Evolutionary conservation across 1,140 invertebrate genomes (phyloP), one percentile per base, ranked within the genome.

Genomic region (Pogonognathellus flavescens): DNA sequence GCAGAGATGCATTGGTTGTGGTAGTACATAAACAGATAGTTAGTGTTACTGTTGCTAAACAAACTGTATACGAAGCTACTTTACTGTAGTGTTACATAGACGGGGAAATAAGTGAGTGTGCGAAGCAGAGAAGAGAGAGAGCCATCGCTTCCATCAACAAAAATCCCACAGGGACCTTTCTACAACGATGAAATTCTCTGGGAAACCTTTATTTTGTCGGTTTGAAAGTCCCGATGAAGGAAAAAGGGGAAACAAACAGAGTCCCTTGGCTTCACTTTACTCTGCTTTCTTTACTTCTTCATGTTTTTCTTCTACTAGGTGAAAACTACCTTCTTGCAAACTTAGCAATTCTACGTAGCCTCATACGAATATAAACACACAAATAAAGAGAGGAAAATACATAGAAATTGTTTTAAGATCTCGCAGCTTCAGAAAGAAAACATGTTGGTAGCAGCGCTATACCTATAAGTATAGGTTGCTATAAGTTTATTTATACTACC

Each of bases 261-360:
- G 70, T 76, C 70, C 70, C 70, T 76, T 76, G 70, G 31, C 70
- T 76, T 76, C n/a, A 76, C 70, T 49, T 76, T 31, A 76, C 70
- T 49, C 31, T 76, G 6, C 70, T 76, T 76, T 76, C 41, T 76
- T 18, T 76, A 4, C 31, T n/a, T 50, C n/a, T 31, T 50, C 41
- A 57, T n/a, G 11, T n/a, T 57, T 57, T 57, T 1, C 13, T 31
- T 76, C n/a, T 13, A 41, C 31, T 41, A 41, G 31, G 31, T 41
- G 31, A 41, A 41, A 41, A 41, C 31, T 3, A 41, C 31, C 31
- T 41, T 41, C 31, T 41, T 41, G 31, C 31, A 41, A 41, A 41
- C 31, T 41, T 41, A 6, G 6, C 31, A 41, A 41, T 41, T 41
- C 31, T 41, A 6, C 31, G 31, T 41, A 41, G 31, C 6, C 6